Evolutionary conservation across 2,797 vertebrate genomes (phyloP).

Genomic region (Thunnus albacares): DNA sequence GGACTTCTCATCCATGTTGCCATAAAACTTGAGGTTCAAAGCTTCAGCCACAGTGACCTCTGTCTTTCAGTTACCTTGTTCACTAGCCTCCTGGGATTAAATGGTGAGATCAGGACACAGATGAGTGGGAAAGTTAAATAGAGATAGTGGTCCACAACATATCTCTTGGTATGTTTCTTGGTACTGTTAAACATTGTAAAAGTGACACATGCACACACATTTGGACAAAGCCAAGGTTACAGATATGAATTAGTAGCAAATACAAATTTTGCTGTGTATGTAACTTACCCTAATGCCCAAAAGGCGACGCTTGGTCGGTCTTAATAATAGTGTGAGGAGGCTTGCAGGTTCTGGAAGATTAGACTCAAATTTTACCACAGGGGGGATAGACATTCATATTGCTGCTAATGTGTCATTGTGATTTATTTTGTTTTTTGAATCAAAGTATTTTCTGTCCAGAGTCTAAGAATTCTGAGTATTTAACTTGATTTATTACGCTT

Average conservation of each 20-base stretch:
- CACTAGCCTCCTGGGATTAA: not conserved
- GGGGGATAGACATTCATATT: conserved; percentile 27
- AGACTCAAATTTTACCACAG: conserved; percentile 9
- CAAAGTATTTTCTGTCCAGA: conserved; percentile 25
- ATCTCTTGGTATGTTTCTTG: not conserved
- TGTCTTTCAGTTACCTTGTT: not conserved
- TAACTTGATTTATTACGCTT: conserved; percentile 59
- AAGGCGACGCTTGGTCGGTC: not conserved
- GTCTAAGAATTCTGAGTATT: conserved; percentile 37
- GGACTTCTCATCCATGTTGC: not conserved
- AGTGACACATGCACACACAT: not conserved
- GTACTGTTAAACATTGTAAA: not conserved
- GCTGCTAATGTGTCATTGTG: conserved; percentile 30
- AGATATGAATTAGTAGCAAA: conserved; percentile 11
- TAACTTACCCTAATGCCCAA: not conserved
- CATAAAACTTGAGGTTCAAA: too few relatives aligned
- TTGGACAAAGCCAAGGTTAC: not conserved
- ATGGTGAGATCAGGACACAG: not conserved
- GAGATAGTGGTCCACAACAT: too few relatives aligned
- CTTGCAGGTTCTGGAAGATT: not conserved
- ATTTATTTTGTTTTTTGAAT: conserved; percentile 40
- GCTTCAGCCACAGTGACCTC: not conserved
- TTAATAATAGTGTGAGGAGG: conserved; percentile 1
- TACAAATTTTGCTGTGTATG: not conserved
- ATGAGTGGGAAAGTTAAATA: not conserved